phyloP scores from a whole-genome alignment of 2,888 invertebrate genomes.

The Gymnoscelis rufifasciata region DNA sequence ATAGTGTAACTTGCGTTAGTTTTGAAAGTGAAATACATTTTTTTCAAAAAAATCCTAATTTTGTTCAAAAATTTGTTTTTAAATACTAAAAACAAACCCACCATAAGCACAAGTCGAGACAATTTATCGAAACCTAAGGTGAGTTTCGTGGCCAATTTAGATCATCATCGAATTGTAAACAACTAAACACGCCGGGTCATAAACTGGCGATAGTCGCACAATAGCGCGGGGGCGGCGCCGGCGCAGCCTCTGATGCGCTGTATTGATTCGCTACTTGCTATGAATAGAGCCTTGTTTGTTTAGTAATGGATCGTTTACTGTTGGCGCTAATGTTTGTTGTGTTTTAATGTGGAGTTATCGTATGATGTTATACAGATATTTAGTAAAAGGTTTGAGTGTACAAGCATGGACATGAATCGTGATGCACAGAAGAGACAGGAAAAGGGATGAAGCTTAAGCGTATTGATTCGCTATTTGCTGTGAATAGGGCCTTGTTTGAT shows the following conservation, averaged over 20 bases:
- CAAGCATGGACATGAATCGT: too few relatives aligned
- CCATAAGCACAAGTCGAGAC: background rate
- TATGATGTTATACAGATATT: too few relatives aligned
- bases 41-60: too few relatives aligned
- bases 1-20: too few relatives aligned
- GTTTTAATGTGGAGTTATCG: background rate
- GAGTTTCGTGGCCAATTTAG: conserved; percentile 1
- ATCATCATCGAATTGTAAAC: conserved; percentile 1
- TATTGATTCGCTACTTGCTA: conserved; percentile 35
- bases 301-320: conserved; percentile 13
- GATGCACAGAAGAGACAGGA: too few relatives aligned
- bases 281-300: conserved; percentile 17
- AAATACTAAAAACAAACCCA: background rate
- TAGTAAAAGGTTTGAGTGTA: too few relatives aligned
- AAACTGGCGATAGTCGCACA: conserved; percentile 35
- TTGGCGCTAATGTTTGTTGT: background rate
- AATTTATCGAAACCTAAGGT: background rate
- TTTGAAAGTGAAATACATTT: too few relatives aligned
- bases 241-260: conserved; percentile 37
- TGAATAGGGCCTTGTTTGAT: too few relatives aligned
- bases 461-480: too few relatives aligned
- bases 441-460: too few relatives aligned
- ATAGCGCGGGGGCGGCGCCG: conserved; percentile 57
- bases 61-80: background rate
- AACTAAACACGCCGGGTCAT: conserved; percentile 6